Evolutionary conservation across 2,888 invertebrate species (phyloP).

Genomic region (Anarsia innoxiella): DNA sequence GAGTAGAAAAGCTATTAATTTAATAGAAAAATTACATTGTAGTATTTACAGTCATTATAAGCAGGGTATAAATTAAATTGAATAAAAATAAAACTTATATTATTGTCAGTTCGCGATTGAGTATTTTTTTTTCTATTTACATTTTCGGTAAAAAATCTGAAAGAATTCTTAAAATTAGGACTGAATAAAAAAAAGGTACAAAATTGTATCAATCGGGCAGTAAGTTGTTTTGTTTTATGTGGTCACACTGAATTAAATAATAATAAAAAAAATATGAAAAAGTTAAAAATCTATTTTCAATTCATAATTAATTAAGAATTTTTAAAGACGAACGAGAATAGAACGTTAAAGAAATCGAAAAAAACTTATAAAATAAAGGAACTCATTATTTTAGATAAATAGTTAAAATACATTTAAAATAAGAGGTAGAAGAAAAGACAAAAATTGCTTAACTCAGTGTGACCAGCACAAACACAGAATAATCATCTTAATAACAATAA

Average conservation of each 20-base stretch:
- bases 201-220: too few species aligned
- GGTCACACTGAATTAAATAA: too few species aligned
- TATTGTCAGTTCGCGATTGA: constrained; percentile 74
- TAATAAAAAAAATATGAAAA: too few species aligned
- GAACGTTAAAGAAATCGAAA: too few species aligned
- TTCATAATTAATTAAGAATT: too few species aligned
- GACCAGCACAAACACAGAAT: constrained; percentile 13
- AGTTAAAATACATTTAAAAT: neutral
- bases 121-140: constrained; percentile 59
- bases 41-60: constrained; percentile 56
- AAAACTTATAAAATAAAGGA: too few species aligned
- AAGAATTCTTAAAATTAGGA: constrained; percentile 34
- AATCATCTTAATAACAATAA: constrained; percentile 27
- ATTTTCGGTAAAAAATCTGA: constrained; percentile 36
- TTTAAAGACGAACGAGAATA: too few species aligned
- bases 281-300: too few species aligned
- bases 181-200: constrained; percentile 18
- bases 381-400: neutral
- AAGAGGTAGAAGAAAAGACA: neutral
- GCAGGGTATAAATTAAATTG: constrained; percentile 52
- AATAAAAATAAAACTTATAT: constrained; percentile 60
- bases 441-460: constrained; percentile 4
- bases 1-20: constrained; percentile 61
- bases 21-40: constrained; percentile 55
- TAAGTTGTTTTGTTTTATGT: too few species aligned